A percentile compares a stretch with the other conserved stretches of the same genome.
Evolutionary conservation across 2,888 invertebrate species (phyloP).

Genomic region (Fragum sueziense): DNA sequence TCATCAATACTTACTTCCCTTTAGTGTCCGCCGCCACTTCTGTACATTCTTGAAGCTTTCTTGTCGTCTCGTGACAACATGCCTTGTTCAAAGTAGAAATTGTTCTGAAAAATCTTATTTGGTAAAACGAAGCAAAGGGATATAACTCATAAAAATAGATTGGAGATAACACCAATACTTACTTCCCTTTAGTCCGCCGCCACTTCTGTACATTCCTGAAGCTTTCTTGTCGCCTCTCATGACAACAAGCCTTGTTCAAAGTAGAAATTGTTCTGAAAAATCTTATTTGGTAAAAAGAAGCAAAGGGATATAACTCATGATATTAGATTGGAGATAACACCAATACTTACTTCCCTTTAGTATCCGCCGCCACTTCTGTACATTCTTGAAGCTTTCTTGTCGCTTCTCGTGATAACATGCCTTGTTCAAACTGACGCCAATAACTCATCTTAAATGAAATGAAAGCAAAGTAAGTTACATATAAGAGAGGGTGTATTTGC

Average conservation of each 20-base stretch:
- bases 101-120: too few relatives aligned
- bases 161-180: too few relatives aligned
- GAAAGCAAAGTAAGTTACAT: not conserved
- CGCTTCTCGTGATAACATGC: constrained; percentile 86
- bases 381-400: constrained; percentile 84
- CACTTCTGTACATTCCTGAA: constrained; percentile 83
- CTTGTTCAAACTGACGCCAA: constrained; percentile 87
- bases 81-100: constrained; percentile 87
- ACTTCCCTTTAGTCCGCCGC: constrained; percentile 75
- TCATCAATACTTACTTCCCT: constrained; percentile 70
- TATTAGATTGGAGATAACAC: too few relatives aligned
- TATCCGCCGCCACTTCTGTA: constrained; percentile 77
- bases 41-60: constrained; percentile 84
- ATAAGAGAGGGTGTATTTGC: too few relatives aligned
- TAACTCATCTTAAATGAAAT: constrained; percentile 83
- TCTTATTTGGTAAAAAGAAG: too few relatives aligned
- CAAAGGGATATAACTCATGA: too few relatives aligned
- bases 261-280: too few relatives aligned
- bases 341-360: constrained; percentile 70
- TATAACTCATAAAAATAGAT: too few relatives aligned
- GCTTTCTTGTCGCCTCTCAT: constrained; percentile 85
- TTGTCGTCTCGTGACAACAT: constrained; percentile 86
- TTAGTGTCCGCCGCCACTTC: constrained; percentile 77
- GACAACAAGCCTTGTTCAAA: constrained; percentile 87
- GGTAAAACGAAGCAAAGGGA: too few relatives aligned